phyloP scores from a whole-genome alignment of 2,797 vertebrate genomes.

The Smutsia temminckii region DNA sequence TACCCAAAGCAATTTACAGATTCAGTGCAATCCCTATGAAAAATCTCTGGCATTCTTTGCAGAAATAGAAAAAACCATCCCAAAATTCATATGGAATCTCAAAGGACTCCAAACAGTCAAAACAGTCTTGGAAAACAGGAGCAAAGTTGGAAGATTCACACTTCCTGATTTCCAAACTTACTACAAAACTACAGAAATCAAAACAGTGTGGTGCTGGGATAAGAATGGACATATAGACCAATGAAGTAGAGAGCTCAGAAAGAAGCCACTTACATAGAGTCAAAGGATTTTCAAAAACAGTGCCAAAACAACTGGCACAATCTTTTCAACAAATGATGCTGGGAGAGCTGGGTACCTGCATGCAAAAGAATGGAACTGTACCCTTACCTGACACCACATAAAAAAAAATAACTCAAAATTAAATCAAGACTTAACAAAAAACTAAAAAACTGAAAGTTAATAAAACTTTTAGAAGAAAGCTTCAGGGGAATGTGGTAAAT shows the following conservation, averaged over 20 bases:
- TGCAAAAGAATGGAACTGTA: not conserved
- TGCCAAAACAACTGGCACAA: not conserved
- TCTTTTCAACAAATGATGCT: not conserved
- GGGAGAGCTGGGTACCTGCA: not conserved
- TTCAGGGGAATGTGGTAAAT: not conserved
- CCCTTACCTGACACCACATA: not conserved
- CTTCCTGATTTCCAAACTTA: not conserved
- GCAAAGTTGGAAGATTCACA: not conserved
- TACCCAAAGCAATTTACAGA: not conserved
- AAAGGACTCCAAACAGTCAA: not conserved
- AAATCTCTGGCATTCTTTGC: not conserved
- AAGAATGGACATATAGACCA: not conserved
- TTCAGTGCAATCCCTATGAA: not conserved
- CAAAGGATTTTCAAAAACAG: not conserved
- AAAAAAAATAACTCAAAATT: not conserved
- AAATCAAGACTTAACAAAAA: not conserved
- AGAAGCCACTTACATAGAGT: not conserved
- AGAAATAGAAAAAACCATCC: conserved; percentile 20
- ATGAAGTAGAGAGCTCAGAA: not conserved
- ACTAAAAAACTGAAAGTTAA: not conserved
- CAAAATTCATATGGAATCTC: not conserved
- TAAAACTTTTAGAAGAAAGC: not conserved
- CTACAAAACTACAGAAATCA: not conserved
- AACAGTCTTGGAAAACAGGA: not conserved
- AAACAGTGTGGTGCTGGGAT: not conserved